Conservation (phyloP, 2,888 invertebrate species). For the Empis livida region DNA sequence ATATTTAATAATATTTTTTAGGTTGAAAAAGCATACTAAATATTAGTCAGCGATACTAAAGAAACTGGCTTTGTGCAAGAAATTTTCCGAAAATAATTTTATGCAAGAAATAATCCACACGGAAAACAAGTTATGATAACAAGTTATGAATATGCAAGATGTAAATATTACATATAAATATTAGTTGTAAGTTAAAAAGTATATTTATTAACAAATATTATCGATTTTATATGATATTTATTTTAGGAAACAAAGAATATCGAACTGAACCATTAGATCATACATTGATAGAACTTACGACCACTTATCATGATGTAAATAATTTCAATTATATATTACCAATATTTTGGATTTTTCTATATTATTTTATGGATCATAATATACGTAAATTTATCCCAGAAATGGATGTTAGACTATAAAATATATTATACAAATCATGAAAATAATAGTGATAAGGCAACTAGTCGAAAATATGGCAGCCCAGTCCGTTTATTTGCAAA, state of each 20-base stretch:
- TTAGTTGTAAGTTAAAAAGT: conserved; percentile 43
- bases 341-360: conserved; percentile 75
- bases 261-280: conserved; percentile 67
- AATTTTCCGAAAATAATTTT: no score
- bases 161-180: no score
- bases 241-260: conserved; percentile 36
- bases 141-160: no score
- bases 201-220: conserved; percentile 14
- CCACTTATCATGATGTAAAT: conserved; percentile 40
- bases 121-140: no score
- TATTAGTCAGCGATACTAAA: no score
- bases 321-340: conserved; percentile 41
- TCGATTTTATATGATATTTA: conserved; percentile 3
- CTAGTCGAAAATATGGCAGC: conserved; percentile 58
- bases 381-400: conserved; percentile 53
- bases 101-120: no score
- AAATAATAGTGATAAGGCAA: conserved; percentile 35
- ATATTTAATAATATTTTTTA: no score
- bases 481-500: conserved; percentile 80
- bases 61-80: no score
- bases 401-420: conserved; percentile 79
- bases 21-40: no score
- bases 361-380: conserved; percentile 78
- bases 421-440: conserved; percentile 46
- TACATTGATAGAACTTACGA: conserved; percentile 49